Evolutionary conservation across 2,888 invertebrate species (phyloP).

Genomic region (Macrosiphum euphorbiae): DNA sequence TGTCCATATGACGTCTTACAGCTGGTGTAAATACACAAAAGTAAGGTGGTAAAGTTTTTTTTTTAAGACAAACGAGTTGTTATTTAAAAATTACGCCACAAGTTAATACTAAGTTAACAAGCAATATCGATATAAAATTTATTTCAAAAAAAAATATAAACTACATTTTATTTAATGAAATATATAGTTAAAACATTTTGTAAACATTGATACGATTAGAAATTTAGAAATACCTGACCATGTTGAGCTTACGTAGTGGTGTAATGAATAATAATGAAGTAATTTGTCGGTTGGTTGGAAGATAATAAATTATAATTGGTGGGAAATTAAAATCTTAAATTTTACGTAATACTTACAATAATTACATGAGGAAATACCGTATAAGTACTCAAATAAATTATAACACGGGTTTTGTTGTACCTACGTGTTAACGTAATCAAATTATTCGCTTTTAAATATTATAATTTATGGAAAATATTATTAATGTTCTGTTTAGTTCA

Average conservation of each 20-base stretch:
- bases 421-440: slow-evolving; percentile 11
- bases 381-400: slow-evolving; percentile 20
- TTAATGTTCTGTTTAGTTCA: not conserved
- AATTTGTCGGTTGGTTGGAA: not conserved
- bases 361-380: slow-evolving; percentile 24
- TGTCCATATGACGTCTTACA: not conserved
- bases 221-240: not conserved
- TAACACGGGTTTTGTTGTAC: not conserved
- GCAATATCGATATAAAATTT: not conserved
- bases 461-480: slow-evolving; percentile 22
- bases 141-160: not conserved
- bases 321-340: slow-evolving; percentile 37
- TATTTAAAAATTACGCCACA: not conserved
- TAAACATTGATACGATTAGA: not conserved
- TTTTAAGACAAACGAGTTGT: not conserved
- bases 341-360: slow-evolving; percentile 46
- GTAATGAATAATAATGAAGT: slow-evolving; percentile 13
- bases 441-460: slow-evolving; percentile 34
- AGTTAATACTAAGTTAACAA: not conserved
- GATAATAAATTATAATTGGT: slow-evolving; percentile 25
- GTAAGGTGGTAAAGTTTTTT: not conserved
- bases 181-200: not conserved
- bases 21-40: not conserved
- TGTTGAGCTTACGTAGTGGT: not conserved
- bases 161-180: not conserved